Percentiles rank a stretch among this genome's conserved stretches.
phyloP scores from a whole-genome alignment of 1,140 invertebrate species.

The Solen grandis region DNA sequence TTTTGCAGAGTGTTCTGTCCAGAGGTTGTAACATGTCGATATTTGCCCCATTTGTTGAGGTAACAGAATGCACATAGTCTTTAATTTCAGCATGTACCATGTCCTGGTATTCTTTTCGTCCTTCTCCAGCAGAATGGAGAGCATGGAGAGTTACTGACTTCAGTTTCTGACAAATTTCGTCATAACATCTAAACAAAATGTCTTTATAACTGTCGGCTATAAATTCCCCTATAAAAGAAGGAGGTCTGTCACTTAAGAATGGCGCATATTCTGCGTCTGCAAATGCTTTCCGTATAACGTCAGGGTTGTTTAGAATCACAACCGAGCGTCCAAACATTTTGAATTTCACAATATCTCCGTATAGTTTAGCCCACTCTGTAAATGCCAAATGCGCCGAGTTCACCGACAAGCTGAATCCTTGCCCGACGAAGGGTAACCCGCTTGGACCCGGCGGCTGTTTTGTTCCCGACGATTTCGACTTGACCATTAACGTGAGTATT shows the following conservation, averaged over 20 bases:
- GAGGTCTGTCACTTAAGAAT: constrained; percentile 33
- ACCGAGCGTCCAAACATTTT: constrained; percentile 34
- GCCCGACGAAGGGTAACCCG: constrained; percentile 40
- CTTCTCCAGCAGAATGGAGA: constrained; percentile 15
- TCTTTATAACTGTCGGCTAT: constrained; percentile 45
- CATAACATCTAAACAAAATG: constrained; percentile 45
- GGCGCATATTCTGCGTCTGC: not conserved
- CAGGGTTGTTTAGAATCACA: constrained; percentile 16
- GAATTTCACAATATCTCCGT: constrained; percentile 40
- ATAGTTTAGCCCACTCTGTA: constrained; percentile 37
- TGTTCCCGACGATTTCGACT: not conserved
- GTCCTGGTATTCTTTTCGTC: not conserved
- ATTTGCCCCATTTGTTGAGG: not conserved
- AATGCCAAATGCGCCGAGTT: constrained; percentile 42
- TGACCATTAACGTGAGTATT: not conserved
- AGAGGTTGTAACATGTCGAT: constrained; percentile 28
- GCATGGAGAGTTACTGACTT: constrained; percentile 36
- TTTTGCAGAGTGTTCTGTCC: constrained; percentile 25
- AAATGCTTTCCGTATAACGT: constrained; percentile 31
- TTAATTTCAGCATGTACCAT: constrained; percentile 11
- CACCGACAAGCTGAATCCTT: constrained; percentile 18
- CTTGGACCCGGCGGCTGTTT: constrained; percentile 33
- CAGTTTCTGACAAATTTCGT: constrained; percentile 39
- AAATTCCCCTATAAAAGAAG: constrained; percentile 52
- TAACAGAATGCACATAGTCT: constrained; percentile 26